A percentile compares a stretch with the other conserved stretches of the same genome.
Conservation (phyloP, 2,888 invertebrate genomes). For the Girardia tigrina region DNA sequence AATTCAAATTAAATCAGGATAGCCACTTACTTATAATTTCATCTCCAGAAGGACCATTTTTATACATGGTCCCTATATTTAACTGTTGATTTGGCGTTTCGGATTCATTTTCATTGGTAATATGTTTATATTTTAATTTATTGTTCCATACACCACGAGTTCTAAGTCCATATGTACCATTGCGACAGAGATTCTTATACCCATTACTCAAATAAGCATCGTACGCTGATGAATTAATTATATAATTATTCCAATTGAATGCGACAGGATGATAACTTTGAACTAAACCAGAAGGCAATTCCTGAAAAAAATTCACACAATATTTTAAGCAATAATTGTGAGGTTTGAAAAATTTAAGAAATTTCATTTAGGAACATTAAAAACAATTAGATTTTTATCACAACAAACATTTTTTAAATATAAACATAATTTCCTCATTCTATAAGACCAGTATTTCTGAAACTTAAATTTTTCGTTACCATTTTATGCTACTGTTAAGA, state of each 20-base stretch:
- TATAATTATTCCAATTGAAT: constrained; percentile 7
- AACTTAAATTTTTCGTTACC: too few species aligned
- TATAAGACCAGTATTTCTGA: too few species aligned
- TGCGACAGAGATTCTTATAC: background rate
- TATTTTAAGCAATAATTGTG: too few species aligned
- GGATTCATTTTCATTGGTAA: background rate
- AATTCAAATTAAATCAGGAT: too few species aligned
- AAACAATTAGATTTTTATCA: too few species aligned
- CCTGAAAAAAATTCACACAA: background rate
- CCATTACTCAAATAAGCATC: constrained; percentile 6
- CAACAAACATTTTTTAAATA: too few species aligned
- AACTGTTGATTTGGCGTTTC: background rate
- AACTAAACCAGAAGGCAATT: constrained; percentile 4
- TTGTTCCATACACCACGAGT: constrained; percentile 7
- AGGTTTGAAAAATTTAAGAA: too few species aligned
- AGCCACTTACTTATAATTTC: background rate
- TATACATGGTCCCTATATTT: background rate
- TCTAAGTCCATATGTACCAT: background rate
- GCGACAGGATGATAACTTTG: constrained; percentile 15
- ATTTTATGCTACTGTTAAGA: too few species aligned
- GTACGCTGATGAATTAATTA: background rate
- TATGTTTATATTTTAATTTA: background rate
- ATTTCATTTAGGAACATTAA: too few species aligned
- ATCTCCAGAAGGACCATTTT: constrained; percentile 1
- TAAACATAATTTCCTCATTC: too few species aligned